Evolutionary conservation across 2,797 vertebrate species (phyloP), one percentile per base, ranked within the genome.

Genomic region (Acanthornis magna): DNA sequence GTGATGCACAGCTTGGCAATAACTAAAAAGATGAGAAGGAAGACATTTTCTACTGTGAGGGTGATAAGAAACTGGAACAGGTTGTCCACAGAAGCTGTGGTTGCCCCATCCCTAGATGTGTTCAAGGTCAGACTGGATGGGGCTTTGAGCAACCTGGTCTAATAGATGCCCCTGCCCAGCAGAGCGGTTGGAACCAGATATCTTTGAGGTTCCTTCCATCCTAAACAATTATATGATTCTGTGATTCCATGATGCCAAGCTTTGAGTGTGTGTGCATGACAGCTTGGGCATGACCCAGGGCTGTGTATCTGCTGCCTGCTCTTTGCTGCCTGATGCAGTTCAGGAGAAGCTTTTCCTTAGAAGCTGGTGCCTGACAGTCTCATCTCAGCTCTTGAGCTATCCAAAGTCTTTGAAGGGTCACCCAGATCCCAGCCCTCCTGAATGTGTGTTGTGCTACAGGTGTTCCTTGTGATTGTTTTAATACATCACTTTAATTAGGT

Each of bases 201-300:
- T 29, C 18, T 60, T 54, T 36, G 42, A 32, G 11, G 11, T 48
- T 66, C 21, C 17, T 54, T 72, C 47, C 30, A 54, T 47, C 26
- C 30, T 15, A 20, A 72, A 60, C 13, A 47, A 29, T 36, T 58
- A 38, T 23, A 6, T 65, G 21, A 13, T 40, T 36, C 23, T 25
- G n/a, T 45, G 43, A 26, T 58, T 63, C 38, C 27, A 0, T 20
- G 20, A 58, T 47, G 26, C 9, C n/a, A 73, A 42, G 20, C 4
- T 85, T 60, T 47, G 40, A 63, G 25, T 0, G 3, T 22, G 48
- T 0, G 1, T 20, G 23, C 0, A 2, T 60, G 36, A 21, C 14
- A 71, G 11, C 21, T 50, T 53, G 53, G 36, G 9, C 26, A 54
- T 20, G 25, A 10, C 50, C 13, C 9, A 10, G 3, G 13, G 8